Base-by-base conservation (phyloP, 2,113 vertebrate genomes). In the Oreocharis arfaki region DNA sequence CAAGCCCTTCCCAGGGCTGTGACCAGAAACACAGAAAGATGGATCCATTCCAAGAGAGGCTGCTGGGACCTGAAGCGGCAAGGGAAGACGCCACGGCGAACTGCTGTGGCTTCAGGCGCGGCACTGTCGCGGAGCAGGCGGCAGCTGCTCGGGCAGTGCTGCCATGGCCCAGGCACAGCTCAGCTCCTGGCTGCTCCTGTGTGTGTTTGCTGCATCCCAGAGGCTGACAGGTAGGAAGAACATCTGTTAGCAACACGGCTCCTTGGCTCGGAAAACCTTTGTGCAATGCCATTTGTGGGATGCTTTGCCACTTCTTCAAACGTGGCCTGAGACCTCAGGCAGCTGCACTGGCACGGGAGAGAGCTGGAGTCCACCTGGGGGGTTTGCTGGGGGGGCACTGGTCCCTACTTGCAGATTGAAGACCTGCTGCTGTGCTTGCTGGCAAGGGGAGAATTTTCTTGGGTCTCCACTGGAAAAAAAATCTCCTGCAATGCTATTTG, bases 1-100 rank as follows among this genome's bases (percentile, higher is more conserved):
- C 94, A 79, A 95, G 91, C 94, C 89, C 95, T 93, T 96, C 96
- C 97, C 95, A 87, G 79, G 87, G 19, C 50, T 91, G 85, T 57
- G 91, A 81, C 35, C 53, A 80, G 65, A 87, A 53, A 50, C 37
- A 67, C 74, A 79, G 78, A 73, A 41, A 37, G 77, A 61, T 60
- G 84, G 73, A 79, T 33, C 26, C 2, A 1, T 57, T 91, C 90
- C 95, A 94, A 39, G 46, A 42, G 96, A 85, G 95, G 49, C 85
- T 94, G 95, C 93, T 70, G 92, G 77, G 95, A 94, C 61, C 76
- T 46, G 86, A 59, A 24, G 50, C 59, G 81, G 70, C 39, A 10
- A 46, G 83, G 65, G 90, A 68, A 85, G 93, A 57, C 35, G 16
- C 50, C 37, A 1, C 76, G 32, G 83, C 37, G 24, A 84, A n/a